phyloP scores from a whole-genome alignment of 2,888 invertebrate species.

The Nymphalis polychloros region DNA sequence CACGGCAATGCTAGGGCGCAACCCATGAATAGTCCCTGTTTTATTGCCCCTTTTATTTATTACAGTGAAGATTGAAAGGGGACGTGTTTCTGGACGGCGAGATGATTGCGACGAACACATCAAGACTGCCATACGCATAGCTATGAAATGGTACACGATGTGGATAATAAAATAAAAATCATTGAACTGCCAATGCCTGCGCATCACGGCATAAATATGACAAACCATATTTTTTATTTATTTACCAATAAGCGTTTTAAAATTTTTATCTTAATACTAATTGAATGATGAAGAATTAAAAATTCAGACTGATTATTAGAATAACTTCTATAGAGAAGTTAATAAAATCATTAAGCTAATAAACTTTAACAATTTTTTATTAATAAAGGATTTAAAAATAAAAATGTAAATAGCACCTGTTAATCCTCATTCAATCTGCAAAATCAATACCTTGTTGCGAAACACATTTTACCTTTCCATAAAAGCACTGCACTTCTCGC shows the following conservation, averaged over 20 bases:
- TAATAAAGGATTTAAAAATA: conserved; percentile 29
- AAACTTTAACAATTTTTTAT: too few species aligned
- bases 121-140: conserved; percentile 24
- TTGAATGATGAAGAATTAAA: too few species aligned
- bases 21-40: conserved; percentile 55
- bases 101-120: conserved; percentile 63
- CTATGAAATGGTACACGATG: conserved; percentile 36
- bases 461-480: conserved; percentile 67
- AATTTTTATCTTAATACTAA: too few species aligned
- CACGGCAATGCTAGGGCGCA: conserved; percentile 29
- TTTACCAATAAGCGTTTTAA: too few species aligned
- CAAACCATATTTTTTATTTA: too few species aligned
- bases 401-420: conserved; percentile 40
- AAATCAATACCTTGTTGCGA: conserved; percentile 72
- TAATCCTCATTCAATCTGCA: conserved; percentile 58
- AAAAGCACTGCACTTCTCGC: conserved; percentile 70
- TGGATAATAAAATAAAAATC: too few species aligned
- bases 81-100: conserved; percentile 58
- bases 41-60: conserved; percentile 80
- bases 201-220: not conserved
- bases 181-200: not conserved
- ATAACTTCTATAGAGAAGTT: too few species aligned
- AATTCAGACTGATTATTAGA: too few species aligned
- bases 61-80: conserved; percentile 79
- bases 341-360: too few species aligned